phyloP scores from a whole-genome alignment of 1,140 invertebrate genomes.

The Bombus difficillimus region DNA sequence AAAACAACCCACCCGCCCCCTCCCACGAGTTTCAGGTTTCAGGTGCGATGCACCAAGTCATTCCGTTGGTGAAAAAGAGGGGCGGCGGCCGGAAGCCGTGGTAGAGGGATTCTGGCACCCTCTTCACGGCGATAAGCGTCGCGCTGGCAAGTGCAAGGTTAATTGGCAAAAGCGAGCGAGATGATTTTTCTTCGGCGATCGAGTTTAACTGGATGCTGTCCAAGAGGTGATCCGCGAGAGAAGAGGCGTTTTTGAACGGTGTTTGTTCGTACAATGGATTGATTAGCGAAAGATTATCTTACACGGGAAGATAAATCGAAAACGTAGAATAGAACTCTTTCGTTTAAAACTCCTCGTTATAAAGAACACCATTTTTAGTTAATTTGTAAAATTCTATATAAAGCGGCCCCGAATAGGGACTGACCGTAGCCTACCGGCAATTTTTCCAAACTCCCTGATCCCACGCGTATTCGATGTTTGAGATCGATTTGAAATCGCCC shows the following conservation, averaged over 20 bases:
- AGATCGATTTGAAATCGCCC: too few species aligned
- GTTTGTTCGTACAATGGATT: too few species aligned
- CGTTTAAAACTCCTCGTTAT: too few species aligned
- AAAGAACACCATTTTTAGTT: too few species aligned
- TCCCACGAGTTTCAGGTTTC: slow-evolving; percentile 12
- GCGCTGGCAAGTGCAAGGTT: slow-evolving; percentile 43
- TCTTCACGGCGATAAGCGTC: slow-evolving; percentile 11
- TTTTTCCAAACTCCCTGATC: too few species aligned
- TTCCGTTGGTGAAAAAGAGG: background rate
- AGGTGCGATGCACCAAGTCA: slow-evolving; percentile 53
- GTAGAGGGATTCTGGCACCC: background rate
- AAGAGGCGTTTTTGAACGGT: too few species aligned
- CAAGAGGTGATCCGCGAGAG: background rate
- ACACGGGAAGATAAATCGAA: too few species aligned
- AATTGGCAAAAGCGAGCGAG: slow-evolving; percentile 33
- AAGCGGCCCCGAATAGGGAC: fast-evolving
- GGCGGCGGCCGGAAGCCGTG: background rate
- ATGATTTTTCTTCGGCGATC: slow-evolving; percentile 33
- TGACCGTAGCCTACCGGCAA: too few species aligned
- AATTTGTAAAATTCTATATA: too few species aligned
- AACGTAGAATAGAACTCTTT: too few species aligned
- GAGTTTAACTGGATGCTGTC: background rate
- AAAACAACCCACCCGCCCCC: slow-evolving; percentile 70
- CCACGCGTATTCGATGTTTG: too few species aligned
- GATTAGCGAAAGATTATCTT: too few species aligned